A percentile compares a stretch with the other conserved stretches of the same genome.
phyloP scores from a whole-genome alignment of 1,140 invertebrate species.

The Drosophila persimilis region DNA sequence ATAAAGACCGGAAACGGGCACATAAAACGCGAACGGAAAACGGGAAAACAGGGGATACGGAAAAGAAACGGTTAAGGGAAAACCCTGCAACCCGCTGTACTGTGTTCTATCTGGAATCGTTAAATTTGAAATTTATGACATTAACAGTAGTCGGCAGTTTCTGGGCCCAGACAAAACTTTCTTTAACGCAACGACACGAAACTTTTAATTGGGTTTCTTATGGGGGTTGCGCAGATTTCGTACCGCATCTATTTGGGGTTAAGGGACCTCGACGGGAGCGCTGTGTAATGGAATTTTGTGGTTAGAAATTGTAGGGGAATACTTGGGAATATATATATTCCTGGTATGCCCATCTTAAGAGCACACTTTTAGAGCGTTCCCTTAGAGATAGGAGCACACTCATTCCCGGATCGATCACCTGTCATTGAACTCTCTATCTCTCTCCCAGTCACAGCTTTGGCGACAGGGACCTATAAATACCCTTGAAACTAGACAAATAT shows the following conservation, averaged over 20 bases:
- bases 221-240: too few relatives aligned
- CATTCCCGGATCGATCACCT: background rate
- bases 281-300: too few relatives aligned
- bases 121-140: conserved; percentile 51
- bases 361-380: too few relatives aligned
- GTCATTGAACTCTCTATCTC: conserved; percentile 11
- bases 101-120: conserved; percentile 37
- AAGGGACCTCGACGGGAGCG: too few relatives aligned
- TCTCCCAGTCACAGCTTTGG: too few relatives aligned
- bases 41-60: too few relatives aligned
- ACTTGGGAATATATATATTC: too few relatives aligned
- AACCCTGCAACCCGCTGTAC: background rate
- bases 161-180: background rate
- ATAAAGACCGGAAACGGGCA: conserved; percentile 44
- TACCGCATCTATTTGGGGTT: too few relatives aligned
- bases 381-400: too few relatives aligned
- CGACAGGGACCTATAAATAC: conserved; percentile 15
- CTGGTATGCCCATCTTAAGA: too few relatives aligned
- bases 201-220: conserved; percentile 22
- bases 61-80: background rate
- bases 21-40: conserved; percentile 42
- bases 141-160: conserved; percentile 11
- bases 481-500: background rate
- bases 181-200: conserved; percentile 1
- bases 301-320: too few relatives aligned